These are phyloP conservation scores for Orchesella cincta DNA, from an alignment of 1,140 invertebrate species.

Conservation along the genomic window DNA sequence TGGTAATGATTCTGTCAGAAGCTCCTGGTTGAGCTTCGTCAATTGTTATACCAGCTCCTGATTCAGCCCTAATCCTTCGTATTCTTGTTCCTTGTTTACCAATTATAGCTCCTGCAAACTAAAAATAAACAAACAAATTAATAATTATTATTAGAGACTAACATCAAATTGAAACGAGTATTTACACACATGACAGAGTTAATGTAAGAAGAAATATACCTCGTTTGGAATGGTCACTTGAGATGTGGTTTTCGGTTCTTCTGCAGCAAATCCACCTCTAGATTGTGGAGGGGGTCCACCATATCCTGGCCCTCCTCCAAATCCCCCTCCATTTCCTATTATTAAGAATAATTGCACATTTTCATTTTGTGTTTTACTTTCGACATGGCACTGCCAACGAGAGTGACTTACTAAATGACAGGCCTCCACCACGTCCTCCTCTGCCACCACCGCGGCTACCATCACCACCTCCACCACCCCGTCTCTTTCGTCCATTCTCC, in stretches of 20 bases:
- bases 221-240: slow-evolving; percentile 97
- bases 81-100: slow-evolving; percentile 90
- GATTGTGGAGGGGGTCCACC: neutral
- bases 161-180: neutral
- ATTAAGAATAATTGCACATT: neutral
- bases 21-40: slow-evolving; percentile 88
- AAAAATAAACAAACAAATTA: slow-evolving; percentile 32
- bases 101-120: slow-evolving; percentile 97
- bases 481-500: slow-evolving; percentile 60
- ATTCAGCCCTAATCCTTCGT: slow-evolving; percentile 88
- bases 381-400: neutral
- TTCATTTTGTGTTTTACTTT: too few species aligned
- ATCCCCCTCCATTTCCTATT: slow-evolving; percentile 11
- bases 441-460: too few species aligned
- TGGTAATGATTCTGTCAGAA: slow-evolving; percentile 94
- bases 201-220: slow-evolving; percentile 63
- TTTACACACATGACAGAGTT: neutral
- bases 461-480: slow-evolving; percentile 51
- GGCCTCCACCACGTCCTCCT: slow-evolving; percentile 15
- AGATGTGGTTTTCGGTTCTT: slow-evolving; percentile 63
- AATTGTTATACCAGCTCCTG: slow-evolving; percentile 92
- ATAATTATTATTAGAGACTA: neutral
- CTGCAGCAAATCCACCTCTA: neutral
- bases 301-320: neutral
- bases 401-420: slow-evolving; percentile 8